Conservation (phyloP, 2,888 invertebrate genomes). For the Hyalella azteca region DNA sequence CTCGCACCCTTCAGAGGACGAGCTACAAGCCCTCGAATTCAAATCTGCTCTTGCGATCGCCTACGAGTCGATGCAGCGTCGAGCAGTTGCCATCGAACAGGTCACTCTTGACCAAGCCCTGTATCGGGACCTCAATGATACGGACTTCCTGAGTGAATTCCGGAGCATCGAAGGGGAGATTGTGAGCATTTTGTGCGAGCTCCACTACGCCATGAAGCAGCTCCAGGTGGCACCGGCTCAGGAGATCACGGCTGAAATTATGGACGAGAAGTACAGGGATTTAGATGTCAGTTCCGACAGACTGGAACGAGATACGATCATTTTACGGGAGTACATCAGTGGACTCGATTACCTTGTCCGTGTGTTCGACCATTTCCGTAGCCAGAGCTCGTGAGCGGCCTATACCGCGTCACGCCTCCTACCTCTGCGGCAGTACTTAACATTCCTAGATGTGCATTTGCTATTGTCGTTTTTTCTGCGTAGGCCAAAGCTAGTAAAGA, state of each 20-base stretch:
- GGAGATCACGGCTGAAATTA: constrained; percentile 62
- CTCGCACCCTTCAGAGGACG: constrained; percentile 60
- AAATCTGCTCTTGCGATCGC: constrained; percentile 68
- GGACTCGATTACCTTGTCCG: constrained; percentile 69
- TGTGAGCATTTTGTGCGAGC: constrained; percentile 72
- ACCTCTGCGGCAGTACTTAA: constrained; percentile 4
- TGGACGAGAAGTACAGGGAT: constrained; percentile 62
- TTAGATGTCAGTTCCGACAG: constrained; percentile 64
- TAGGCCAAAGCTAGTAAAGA: constrained; percentile 34
- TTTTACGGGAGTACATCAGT: constrained; percentile 72
- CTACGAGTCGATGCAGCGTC: constrained; percentile 74
- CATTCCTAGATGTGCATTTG: constrained; percentile 15
- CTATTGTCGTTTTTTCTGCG: background rate
- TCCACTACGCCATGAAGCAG: constrained; percentile 69
- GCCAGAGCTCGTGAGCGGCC: constrained; percentile 13
- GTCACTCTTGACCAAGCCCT: constrained; percentile 70
- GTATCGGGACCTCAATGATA: constrained; percentile 61
- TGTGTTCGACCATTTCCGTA: constrained; percentile 62
- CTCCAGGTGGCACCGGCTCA: constrained; percentile 66
- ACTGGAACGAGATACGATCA: constrained; percentile 70
- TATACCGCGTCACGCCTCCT: background rate
- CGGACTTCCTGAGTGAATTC: constrained; percentile 67
- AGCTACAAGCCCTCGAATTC: constrained; percentile 62
- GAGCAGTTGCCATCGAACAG: constrained; percentile 74
- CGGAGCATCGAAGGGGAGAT: constrained; percentile 70